A percentile compares a stretch with the other conserved stretches of the same genome.
These are phyloP conservation scores for Channa maculata DNA, from an alignment of 2,113 vertebrate genomes.

Conservation along the genomic window DNA sequence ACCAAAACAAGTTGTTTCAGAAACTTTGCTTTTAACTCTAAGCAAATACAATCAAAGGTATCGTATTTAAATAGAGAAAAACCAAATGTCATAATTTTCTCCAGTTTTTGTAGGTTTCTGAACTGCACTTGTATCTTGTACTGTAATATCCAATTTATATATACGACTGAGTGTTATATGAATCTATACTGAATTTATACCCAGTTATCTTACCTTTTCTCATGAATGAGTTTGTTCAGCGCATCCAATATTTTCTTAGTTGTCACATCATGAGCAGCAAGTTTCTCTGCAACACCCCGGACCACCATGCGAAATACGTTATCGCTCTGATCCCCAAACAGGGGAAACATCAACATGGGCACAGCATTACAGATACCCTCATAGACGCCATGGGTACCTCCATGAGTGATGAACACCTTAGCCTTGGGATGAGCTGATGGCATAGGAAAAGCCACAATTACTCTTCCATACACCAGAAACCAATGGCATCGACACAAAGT, in stretches of 20 bases:
- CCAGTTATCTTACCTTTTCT: conserved; percentile 85
- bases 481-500: too few relatives aligned
- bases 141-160: too few relatives aligned
- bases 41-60: too few relatives aligned
- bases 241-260: conserved; percentile 57
- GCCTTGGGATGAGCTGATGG: conserved; percentile 90
- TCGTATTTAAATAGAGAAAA: too few relatives aligned
- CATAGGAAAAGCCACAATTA: conserved; percentile 9
- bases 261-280: conserved; percentile 79
- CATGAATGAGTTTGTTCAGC: conserved; percentile 85
- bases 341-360: conserved; percentile 93
- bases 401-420: conserved; percentile 92
- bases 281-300: conserved; percentile 85
- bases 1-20: too few relatives aligned
- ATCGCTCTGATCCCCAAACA: conserved; percentile 94
- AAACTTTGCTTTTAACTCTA: too few relatives aligned
- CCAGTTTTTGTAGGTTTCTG: too few relatives aligned
- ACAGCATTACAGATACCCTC: conserved; percentile 92
- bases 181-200: background rate
- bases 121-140: too few relatives aligned
- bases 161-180: too few relatives aligned
- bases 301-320: conserved; percentile 87
- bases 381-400: conserved; percentile 91
- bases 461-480: background rate
- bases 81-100: too few relatives aligned